Conservation (phyloP, 2,113 vertebrate genomes). For the Paralichthys olivaceus region DNA sequence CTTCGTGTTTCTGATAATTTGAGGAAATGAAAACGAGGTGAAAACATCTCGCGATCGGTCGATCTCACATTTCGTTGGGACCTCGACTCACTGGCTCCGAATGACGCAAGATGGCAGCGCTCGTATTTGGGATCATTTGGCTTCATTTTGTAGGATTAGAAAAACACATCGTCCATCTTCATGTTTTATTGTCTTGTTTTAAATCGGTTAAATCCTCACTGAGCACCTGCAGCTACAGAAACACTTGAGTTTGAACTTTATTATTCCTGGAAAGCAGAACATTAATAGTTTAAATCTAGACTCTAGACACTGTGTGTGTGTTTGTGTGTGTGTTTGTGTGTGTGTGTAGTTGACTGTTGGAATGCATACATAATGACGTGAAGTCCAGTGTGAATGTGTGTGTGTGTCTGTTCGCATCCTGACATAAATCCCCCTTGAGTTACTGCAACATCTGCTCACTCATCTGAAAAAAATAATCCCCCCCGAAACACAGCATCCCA, state of each 20-base stretch:
- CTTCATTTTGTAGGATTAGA: too few relatives aligned
- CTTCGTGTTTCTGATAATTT: too few relatives aligned
- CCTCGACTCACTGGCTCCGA: too few relatives aligned
- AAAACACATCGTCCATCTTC: too few relatives aligned
- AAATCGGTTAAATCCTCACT: too few relatives aligned
- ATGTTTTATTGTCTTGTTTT: too few relatives aligned
- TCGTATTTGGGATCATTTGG: too few relatives aligned
- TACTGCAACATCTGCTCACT: slow-evolving; percentile 73
- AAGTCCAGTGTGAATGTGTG: slow-evolving; percentile 25
- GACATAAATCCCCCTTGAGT: slow-evolving; percentile 75
- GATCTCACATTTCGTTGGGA: too few relatives aligned
- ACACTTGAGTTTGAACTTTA: not conserved
- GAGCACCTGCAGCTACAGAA: not conserved
- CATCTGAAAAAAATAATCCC: slow-evolving; percentile 56
- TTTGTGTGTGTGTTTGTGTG: slow-evolving; percentile 13
- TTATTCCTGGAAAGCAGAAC: not conserved
- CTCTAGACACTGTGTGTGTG: slow-evolving; percentile 2
- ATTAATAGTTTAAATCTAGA: not conserved
- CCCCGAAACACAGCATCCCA: slow-evolving; percentile 44
- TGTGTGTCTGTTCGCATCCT: slow-evolving; percentile 42
- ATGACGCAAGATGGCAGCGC: too few relatives aligned
- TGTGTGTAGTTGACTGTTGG: slow-evolving; percentile 50
- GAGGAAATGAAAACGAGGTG: too few relatives aligned
- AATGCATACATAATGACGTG: slow-evolving; percentile 59
- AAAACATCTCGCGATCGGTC: too few relatives aligned